Evolutionary conservation across 2,113 vertebrate species (phyloP), one percentile per base, ranked within the genome.

Genomic region (Struthio camelus): DNA sequence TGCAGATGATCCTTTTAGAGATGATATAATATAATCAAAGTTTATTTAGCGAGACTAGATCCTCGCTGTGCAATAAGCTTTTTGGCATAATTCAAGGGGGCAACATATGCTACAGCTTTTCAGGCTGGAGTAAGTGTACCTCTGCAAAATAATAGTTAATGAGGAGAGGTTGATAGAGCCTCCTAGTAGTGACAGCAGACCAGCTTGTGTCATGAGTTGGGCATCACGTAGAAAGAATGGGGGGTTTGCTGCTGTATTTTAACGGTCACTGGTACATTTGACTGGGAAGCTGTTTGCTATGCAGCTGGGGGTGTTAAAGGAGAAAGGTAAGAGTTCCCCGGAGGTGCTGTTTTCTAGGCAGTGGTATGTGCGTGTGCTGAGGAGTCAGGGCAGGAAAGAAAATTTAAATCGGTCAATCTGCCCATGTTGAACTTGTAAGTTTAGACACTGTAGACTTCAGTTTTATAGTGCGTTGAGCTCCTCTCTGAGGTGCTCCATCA

Each of bases 181-280:
- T 94, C 76, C 30, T 38, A 71, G 14, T 15, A 71, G 30, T 24
- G 70, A 38, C 14, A 3, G 27, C 28, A 69, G 24, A 64, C 90
- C 46, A 88, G 30, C 36, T 78, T 7, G 1, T 70, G 18, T 36
- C 42, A 53, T 25, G 50, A 70, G 6, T 56, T 69, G 18, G 14
- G 27, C n/a, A 77, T 13, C 10, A 23, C 0, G 0, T 54, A 10
- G 16, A 24, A 83, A 87, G 40, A 76, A 44, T 9, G 0, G 48
- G 17, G 6, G 19, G 36, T 46, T 30, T 73, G 19, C 56, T 59
- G 56, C 56, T 59, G 56, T 9, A 9, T 58, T 32, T 30, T 59
- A 32, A 18, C 34, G 56, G 56, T 59, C 32, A 59, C 56, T 59
- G 56, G 56, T 23, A 32, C 9, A 34, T 58, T 10, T 58, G 16